These are phyloP conservation scores for Gorsachius goisagi DNA, from an alignment of 2,113 vertebrate species.

Conservation along the genomic window DNA sequence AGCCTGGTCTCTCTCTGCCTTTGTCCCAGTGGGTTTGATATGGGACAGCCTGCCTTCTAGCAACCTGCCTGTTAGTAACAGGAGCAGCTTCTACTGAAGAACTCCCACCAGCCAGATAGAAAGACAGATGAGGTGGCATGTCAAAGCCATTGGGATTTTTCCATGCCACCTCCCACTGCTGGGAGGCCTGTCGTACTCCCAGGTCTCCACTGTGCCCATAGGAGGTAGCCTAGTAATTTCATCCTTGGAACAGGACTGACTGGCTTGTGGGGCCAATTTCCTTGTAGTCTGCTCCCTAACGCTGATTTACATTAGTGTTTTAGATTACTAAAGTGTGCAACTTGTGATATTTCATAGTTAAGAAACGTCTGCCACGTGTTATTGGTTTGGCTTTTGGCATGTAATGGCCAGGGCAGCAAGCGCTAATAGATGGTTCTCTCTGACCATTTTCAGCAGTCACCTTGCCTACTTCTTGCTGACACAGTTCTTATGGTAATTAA, in stretches of 20 bases:
- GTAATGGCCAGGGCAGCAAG: background rate
- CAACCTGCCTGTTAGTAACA: background rate
- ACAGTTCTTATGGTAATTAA: constrained; percentile 72
- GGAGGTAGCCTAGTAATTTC: background rate
- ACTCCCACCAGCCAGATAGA: background rate
- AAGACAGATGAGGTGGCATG: background rate
- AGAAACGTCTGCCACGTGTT: background rate
- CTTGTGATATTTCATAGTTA: constrained; percentile 4
- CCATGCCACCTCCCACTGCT: background rate
- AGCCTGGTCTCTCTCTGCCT: background rate
- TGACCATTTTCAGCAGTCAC: constrained; percentile 63
- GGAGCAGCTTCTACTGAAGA: background rate
- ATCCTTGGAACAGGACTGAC: background rate
- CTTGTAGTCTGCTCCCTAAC: background rate
- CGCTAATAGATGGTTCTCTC: constrained; percentile 14
- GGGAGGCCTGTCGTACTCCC: background rate
- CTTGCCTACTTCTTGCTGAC: constrained; percentile 72
- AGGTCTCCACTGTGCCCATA: background rate
- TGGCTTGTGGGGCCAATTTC: background rate
- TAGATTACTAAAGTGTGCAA: background rate
- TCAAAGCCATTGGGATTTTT: background rate
- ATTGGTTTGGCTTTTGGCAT: constrained; percentile 16
- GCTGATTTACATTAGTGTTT: background rate
- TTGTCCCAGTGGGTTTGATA: background rate
- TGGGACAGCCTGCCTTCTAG: background rate